Conservation (phyloP, 1,140 invertebrate genomes). For the Globodera rostochiensis region DNA sequence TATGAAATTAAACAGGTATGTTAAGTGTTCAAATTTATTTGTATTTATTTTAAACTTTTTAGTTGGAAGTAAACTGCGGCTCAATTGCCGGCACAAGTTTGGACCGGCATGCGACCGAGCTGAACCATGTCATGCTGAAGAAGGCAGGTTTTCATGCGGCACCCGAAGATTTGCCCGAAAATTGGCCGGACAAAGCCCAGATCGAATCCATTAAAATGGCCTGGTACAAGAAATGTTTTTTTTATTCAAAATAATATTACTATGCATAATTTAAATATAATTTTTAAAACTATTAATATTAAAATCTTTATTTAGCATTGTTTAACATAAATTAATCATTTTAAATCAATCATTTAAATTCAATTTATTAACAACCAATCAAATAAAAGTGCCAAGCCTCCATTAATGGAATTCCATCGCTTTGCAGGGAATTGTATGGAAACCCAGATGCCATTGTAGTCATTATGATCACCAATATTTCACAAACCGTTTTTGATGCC, state of each 20-base stretch:
- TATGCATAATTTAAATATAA: too few relatives aligned
- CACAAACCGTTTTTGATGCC: constrained; percentile 73
- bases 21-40: not conserved
- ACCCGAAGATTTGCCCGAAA: not conserved
- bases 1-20: constrained; percentile 2
- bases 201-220: not conserved
- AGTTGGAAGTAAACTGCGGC: not conserved
- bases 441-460: constrained; percentile 75
- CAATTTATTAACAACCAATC: too few relatives aligned
- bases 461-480: constrained; percentile 83
- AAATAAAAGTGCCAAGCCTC: too few relatives aligned
- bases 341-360: too few relatives aligned
- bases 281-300: too few relatives aligned
- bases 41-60: not conserved
- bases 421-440: constrained; percentile 36
- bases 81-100: not conserved
- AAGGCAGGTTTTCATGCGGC: not conserved
- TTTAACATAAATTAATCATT: too few relatives aligned
- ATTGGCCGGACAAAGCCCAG: not conserved
- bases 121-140: not conserved
- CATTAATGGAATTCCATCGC: too few relatives aligned
- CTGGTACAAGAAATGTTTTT: not conserved
- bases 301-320: too few relatives aligned
- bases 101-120: not conserved
- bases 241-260: too few relatives aligned